These are phyloP conservation scores for Lutjanus erythropterus DNA, from an alignment of 2,113 vertebrate species.

Conservation along the genomic window DNA sequence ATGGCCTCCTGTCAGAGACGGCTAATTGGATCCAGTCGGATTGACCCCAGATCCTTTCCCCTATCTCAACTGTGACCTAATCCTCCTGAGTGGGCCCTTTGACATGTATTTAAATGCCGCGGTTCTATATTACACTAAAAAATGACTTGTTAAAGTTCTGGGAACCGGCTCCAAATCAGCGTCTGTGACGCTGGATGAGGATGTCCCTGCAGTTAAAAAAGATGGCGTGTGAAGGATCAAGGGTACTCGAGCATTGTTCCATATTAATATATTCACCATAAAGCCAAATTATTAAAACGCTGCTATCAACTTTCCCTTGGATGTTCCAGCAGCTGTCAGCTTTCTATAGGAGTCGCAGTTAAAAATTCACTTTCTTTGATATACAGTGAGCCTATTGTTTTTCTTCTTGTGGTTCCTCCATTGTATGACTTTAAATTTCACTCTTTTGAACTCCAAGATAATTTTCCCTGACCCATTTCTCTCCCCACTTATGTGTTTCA, in stretches of 20 bases:
- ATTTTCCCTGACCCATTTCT: slow-evolving; percentile 57
- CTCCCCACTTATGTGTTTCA: slow-evolving; percentile 18
- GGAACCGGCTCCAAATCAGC: slow-evolving; percentile 22
- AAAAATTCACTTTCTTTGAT: slow-evolving; percentile 10
- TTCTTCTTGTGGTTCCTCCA: slow-evolving; percentile 12
- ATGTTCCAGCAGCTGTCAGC: slow-evolving; percentile 1
- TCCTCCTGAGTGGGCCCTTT: slow-evolving; percentile 51
- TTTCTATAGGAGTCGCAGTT: slow-evolving; percentile 24
- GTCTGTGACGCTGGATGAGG: slow-evolving; percentile 32
- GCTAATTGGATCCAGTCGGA: slow-evolving; percentile 80
- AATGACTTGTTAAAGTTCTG: slow-evolving; percentile 50
- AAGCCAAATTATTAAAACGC: slow-evolving; percentile 40
- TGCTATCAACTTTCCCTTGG: not conserved
- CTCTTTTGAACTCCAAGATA: slow-evolving; percentile 55
- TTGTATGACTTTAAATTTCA: slow-evolving; percentile 48
- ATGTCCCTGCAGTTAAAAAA: slow-evolving; percentile 13
- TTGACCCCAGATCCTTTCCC: slow-evolving; percentile 71
- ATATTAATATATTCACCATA: slow-evolving; percentile 35
- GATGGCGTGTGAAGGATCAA: slow-evolving; percentile 8
- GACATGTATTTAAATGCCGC: slow-evolving; percentile 68
- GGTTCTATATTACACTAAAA: slow-evolving; percentile 35
- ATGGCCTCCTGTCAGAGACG: slow-evolving; percentile 56
- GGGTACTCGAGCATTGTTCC: slow-evolving; percentile 13
- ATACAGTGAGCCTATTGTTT: slow-evolving; percentile 14
- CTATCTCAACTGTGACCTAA: slow-evolving; percentile 66